Evolutionary conservation across 1,140 invertebrate species (phyloP).

Genomic region (Akabosia matsudoensis): DNA sequence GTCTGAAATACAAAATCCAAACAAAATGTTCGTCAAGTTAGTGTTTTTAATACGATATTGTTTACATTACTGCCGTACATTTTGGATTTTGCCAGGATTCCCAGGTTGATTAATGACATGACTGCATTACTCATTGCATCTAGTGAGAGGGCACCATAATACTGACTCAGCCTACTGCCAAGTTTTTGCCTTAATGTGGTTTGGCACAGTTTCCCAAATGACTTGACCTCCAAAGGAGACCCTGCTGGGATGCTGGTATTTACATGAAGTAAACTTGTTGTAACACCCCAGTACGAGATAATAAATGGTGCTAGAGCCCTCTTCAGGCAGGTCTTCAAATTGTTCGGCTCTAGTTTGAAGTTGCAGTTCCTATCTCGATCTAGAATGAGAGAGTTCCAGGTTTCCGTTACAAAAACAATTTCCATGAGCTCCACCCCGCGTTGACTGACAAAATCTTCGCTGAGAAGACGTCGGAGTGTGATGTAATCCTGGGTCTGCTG

Average conservation of each 20-base stretch:
- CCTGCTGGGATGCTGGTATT: background rate
- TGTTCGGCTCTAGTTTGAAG: conserved; percentile 5
- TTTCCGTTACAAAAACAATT: conserved; percentile 5
- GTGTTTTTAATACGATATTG: background rate
- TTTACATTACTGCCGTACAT: conserved; percentile 25
- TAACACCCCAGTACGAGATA: conserved; percentile 37
- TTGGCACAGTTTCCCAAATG: conserved; percentile 36
- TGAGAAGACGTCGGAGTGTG: conserved; percentile 35
- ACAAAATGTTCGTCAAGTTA: background rate
- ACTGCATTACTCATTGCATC: conserved; percentile 38
- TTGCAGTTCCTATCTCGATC: background rate
- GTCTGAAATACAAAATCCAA: background rate
- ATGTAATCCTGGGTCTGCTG: conserved; percentile 27
- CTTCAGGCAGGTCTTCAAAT: conserved; percentile 2
- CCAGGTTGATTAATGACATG: conserved; percentile 31
- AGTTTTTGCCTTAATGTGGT: conserved; percentile 32
- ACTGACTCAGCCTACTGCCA: conserved; percentile 20
- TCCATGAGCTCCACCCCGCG: conserved; percentile 14
- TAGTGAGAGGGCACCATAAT: conserved; percentile 43
- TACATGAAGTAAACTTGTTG: conserved; percentile 29
- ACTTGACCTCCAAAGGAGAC: conserved; percentile 33
- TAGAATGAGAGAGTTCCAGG: conserved; percentile 5
- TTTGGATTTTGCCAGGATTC: conserved; percentile 30
- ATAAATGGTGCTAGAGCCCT: conserved; percentile 37
- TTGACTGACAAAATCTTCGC: conserved; percentile 41